A percentile compares a stretch with the other conserved stretches of the same genome.
phyloP scores from a whole-genome alignment of 1,140 invertebrate species.

The Globodera rostochiensis region DNA sequence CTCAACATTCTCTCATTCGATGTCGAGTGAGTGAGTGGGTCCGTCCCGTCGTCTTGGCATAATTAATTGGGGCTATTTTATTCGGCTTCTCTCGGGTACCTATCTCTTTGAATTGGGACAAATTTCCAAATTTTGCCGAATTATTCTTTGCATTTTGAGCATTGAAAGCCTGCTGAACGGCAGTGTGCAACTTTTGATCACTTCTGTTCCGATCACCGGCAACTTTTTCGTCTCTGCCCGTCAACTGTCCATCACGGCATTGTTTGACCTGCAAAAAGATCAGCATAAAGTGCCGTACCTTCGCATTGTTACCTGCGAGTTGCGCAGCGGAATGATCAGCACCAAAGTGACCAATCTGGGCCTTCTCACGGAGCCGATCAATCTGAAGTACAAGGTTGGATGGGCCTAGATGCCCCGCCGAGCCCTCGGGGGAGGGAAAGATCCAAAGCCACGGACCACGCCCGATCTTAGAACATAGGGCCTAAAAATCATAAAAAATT shows the following conservation, averaged over 20 bases:
- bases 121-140: too few relatives aligned
- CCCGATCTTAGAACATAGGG: too few relatives aligned
- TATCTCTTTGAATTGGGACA: too few relatives aligned
- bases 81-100: too few relatives aligned
- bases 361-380: conserved; percentile 48
- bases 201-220: conserved; percentile 46
- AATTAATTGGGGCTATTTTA: too few relatives aligned
- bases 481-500: too few relatives aligned
- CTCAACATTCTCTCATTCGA: conserved; percentile 55
- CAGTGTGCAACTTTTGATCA: conserved; percentile 49
- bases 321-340: conserved; percentile 42
- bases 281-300: conserved; percentile 45
- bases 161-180: conserved; percentile 48
- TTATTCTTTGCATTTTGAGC: conserved; percentile 40
- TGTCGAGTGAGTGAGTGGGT: conserved; percentile 43
- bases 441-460: too few relatives aligned
- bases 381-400: conserved; percentile 52
- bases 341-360: conserved; percentile 50
- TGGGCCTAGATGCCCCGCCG: neutral
- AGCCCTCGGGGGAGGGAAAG: too few relatives aligned
- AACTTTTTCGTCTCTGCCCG: conserved; percentile 39
- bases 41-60: neutral
- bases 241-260: conserved; percentile 52
- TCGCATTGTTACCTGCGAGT: conserved; percentile 28
- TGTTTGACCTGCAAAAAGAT: conserved; percentile 53